Percentiles rank a stretch among this genome's conserved stretches.
Evolutionary conservation across 2,113 vertebrate species (phyloP).

Genomic region (Xiphorhynchus elegans): DNA sequence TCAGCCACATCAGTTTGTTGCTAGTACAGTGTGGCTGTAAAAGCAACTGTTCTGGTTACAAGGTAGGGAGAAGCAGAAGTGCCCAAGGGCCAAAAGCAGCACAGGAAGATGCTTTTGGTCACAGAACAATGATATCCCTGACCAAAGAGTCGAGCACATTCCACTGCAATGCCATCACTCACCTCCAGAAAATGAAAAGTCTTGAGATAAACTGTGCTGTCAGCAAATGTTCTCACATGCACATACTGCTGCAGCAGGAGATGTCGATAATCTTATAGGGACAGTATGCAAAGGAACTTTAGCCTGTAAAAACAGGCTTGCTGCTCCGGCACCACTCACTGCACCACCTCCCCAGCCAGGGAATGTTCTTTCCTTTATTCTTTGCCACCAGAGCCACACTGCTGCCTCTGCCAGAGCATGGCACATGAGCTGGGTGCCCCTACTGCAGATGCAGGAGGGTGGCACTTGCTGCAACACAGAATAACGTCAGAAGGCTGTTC

Average conservation of each 20-base stretch:
- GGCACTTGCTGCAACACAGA: not conserved
- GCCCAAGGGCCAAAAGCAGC: not conserved
- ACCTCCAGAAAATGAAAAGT: not conserved
- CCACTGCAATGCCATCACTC: not conserved
- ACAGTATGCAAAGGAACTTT: not conserved
- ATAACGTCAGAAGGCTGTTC: not conserved
- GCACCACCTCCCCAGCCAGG: not conserved
- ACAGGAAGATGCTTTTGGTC: not conserved
- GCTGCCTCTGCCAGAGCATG: rapidly evolving
- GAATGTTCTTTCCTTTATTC: not conserved
- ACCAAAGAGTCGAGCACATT: not conserved
- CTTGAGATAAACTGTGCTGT: not conserved
- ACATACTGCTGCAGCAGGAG: rapidly evolving
- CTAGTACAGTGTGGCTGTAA: not conserved
- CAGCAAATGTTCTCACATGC: not conserved
- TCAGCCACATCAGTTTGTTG: not conserved
- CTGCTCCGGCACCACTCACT: not conserved
- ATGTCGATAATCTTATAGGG: not conserved
- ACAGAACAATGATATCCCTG: rapidly evolving
- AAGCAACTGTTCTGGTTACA: not conserved
- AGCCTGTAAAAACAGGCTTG: not conserved
- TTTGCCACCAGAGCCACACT: not conserved
- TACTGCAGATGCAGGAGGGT: not conserved
- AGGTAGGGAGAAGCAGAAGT: not conserved
- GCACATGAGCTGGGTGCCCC: rapidly evolving